Base-by-base conservation (phyloP, 53 echinoderm and acorn worm species). In the Apostichopus leukothele region DNA sequence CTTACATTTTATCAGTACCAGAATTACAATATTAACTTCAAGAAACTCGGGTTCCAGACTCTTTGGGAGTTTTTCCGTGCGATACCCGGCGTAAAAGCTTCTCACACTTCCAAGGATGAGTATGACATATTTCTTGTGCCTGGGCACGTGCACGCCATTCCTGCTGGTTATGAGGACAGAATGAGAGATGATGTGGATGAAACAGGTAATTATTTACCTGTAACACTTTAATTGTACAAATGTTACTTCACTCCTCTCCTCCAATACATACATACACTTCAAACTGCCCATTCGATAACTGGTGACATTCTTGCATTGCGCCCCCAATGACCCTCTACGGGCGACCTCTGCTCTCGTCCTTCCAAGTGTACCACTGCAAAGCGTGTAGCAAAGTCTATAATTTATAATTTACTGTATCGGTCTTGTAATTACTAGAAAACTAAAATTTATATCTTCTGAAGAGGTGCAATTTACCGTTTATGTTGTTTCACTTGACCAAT, bases 11-110 rank as follows among this genome's bases (percentile, higher is more conserved):
- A 51, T 3, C 86, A 89, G 71, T 86, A 91, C 78, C 92, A 90
- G 26, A 93, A 94, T 9, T 93, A 96, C 79, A 73, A 86, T 5
- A 92, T 98, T 2, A 90, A 93, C 67, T 98, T 88, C 86, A 91
- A 25, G 9, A 94, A 91, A 88, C 88, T 98, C 22, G 94, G 95
- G 1, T 98, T 94, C 53, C 83, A 92, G 12, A 88, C 88, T 18
- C 87, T 91, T 6, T 39, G 86, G 84, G 90, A 91, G 51, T 80
- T 95, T 81, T 89, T 92, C 16, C 88, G 54, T 75, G 88, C 74
- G 52, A 59, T 87, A 87, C 88, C 88, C 4, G 88, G 75, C 23
- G 75, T 87, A 11, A 87, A 75, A 53, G 59, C 88, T 7, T 87
- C 88, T 26, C 88, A 87, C 51, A 73, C 75, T 14, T 87, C 88